phyloP scores from a whole-genome alignment of 2,888 invertebrate species.

The Drosophila demipolita region DNA sequence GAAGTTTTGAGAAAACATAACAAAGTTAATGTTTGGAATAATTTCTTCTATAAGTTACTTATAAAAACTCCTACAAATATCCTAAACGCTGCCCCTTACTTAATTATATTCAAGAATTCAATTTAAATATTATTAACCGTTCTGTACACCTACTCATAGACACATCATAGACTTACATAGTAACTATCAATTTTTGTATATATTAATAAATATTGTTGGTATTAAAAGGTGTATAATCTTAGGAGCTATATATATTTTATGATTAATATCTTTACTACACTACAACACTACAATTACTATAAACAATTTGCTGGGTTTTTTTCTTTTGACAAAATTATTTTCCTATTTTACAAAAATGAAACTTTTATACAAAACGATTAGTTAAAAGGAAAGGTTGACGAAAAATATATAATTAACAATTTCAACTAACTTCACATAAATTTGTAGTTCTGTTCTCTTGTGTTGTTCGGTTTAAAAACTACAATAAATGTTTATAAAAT shows the following conservation, averaged over 20 bases:
- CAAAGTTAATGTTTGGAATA: not conserved
- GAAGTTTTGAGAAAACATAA: not conserved
- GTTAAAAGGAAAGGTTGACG: constrained; percentile 31
- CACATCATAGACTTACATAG: constrained; percentile 21
- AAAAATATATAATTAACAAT: constrained; percentile 38
- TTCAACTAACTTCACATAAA: constrained; percentile 53
- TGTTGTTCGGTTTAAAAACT: constrained; percentile 61
- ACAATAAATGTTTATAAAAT: constrained; percentile 72
- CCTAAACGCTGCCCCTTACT: constrained; percentile 23
- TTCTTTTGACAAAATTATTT: constrained; percentile 25
- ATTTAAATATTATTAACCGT: constrained; percentile 6
- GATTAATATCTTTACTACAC: constrained; percentile 59
- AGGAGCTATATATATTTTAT: constrained; percentile 27
- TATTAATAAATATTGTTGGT: constrained; percentile 53
- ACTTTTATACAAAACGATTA: constrained; percentile 43
- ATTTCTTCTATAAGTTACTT: not conserved
- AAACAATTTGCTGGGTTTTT: constrained; percentile 44
- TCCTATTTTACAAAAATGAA: constrained; percentile 53
- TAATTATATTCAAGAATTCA: constrained; percentile 17
- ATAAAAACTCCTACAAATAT: not conserved
- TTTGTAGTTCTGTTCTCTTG: constrained; percentile 39
- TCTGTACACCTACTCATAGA: constrained; percentile 24
- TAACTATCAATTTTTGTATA: constrained; percentile 20
- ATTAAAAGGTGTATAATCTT: constrained; percentile 49
- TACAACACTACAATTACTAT: constrained; percentile 61